Evolutionary conservation across 2,797 vertebrate species (phyloP).

Genomic region (Oreortyx pictus): DNA sequence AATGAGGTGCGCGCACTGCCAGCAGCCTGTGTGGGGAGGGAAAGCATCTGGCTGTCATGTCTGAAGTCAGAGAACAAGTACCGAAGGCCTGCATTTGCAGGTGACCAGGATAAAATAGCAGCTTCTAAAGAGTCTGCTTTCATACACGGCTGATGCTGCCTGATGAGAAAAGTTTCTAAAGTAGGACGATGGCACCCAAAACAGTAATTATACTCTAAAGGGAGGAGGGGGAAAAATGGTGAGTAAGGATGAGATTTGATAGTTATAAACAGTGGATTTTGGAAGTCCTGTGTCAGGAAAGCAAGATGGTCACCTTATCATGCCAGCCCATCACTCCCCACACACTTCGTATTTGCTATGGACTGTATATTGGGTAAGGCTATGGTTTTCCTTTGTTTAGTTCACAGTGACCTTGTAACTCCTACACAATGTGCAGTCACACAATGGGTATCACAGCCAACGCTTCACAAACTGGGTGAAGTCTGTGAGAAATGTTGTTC

Average conservation of each 20-base stretch:
- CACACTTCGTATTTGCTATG: background rate
- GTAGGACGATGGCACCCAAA: background rate
- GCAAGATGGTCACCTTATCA: background rate
- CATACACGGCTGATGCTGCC: background rate
- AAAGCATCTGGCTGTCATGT: background rate
- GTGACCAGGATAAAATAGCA: background rate
- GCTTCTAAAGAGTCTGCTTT: background rate
- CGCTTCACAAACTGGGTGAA: background rate
- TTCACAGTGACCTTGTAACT: background rate
- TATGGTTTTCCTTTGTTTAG: background rate
- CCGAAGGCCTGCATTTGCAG: background rate
- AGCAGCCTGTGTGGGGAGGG: background rate
- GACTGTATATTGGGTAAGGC: background rate
- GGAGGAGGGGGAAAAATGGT: background rate
- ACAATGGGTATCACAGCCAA: background rate
- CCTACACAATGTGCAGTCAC: background rate
- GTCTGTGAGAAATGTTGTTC: constrained; percentile 6
- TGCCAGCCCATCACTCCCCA: background rate
- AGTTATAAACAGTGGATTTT: background rate
- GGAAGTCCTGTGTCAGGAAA: background rate
- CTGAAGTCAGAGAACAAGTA: background rate
- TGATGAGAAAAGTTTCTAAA: background rate
- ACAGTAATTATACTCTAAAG: background rate
- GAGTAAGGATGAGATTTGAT: background rate
- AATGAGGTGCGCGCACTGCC: background rate